phyloP scores from a whole-genome alignment of 2,113 vertebrate genomes.

The Anhinga rufa region DNA sequence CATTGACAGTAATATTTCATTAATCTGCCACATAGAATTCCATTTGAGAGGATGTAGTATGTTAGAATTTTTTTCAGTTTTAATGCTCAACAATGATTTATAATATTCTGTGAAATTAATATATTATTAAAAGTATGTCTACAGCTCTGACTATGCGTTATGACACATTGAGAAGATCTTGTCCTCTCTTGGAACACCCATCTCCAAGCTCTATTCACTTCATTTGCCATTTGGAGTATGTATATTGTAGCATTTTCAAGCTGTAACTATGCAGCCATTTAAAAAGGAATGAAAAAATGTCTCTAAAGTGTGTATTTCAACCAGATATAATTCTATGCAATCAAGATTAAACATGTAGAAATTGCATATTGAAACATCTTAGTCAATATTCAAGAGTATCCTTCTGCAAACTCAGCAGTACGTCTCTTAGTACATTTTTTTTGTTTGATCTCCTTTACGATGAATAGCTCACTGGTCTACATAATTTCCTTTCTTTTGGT shows the following conservation, averaged over 20 bases:
- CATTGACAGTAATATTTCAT: background rate
- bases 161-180: background rate
- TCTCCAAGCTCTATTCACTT: background rate
- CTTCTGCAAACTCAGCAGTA: background rate
- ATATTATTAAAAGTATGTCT: background rate
- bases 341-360: background rate
- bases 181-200: background rate
- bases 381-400: background rate
- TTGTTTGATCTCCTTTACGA: background rate
- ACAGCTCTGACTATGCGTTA: background rate
- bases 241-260: background rate
- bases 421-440: background rate
- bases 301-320: background rate
- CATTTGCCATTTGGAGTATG: background rate
- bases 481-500: background rate
- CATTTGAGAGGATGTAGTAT: background rate
- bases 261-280: background rate
- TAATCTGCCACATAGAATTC: background rate
- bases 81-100: background rate
- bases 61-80: background rate
- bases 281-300: background rate
- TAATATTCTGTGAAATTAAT: background rate
- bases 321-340: background rate
- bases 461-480: background rate
- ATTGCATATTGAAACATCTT: background rate